Evolutionary conservation across 2,113 vertebrate genomes (phyloP).

Genomic region (Myanophis thanlyinensis): DNA sequence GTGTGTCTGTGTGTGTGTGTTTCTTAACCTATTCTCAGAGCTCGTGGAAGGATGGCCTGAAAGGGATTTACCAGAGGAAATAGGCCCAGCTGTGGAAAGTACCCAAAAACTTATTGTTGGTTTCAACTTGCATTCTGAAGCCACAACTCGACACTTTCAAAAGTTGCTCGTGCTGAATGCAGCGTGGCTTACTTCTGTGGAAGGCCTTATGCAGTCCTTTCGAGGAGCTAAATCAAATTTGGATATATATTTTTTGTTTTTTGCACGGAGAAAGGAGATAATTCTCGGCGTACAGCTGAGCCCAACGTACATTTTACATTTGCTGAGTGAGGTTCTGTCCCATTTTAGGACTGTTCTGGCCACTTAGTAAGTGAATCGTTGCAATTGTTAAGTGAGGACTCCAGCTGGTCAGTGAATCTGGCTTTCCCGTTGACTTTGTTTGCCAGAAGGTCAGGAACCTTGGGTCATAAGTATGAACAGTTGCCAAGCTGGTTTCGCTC

Average conservation of each 20-base stretch:
- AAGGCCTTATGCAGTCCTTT: neutral
- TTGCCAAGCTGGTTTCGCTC: neutral
- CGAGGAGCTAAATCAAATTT: neutral
- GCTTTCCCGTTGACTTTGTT: no score
- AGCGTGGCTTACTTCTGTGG: neutral
- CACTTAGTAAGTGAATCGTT: neutral
- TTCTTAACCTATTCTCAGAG: neutral
- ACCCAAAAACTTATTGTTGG: constrained; percentile 3
- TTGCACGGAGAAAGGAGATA: neutral
- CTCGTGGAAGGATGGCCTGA: neutral
- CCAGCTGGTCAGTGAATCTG: no score
- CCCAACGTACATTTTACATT: no score
- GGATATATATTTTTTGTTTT: no score
- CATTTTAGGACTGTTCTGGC: neutral
- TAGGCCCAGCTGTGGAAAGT: constrained; percentile 6
- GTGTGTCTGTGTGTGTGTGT: no score
- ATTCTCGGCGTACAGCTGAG: no score
- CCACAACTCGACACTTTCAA: no score
- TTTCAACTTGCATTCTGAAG: neutral
- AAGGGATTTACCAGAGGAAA: constrained; percentile 22
- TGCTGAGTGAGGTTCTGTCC: neutral
- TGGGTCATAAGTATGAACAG: no score
- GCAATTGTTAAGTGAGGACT: neutral
- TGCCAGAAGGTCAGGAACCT: no score
- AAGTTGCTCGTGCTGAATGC: no score